phyloP scores from a whole-genome alignment of 2,888 invertebrate species.

The Chouioia cunea region DNA sequence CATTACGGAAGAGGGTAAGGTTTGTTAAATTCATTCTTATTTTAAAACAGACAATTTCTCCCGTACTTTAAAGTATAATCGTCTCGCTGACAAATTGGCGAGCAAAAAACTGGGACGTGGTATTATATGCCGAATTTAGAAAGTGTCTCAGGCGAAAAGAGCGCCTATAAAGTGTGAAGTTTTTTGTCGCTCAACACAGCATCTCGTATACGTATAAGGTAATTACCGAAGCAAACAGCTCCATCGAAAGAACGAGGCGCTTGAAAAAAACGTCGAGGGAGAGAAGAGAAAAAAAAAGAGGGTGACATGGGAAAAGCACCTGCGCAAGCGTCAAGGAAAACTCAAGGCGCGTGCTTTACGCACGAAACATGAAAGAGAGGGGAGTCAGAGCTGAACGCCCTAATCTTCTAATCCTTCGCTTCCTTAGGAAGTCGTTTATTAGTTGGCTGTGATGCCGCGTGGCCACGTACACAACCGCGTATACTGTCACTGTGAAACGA shows the following conservation, averaged over 20 bases:
- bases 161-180: too few species aligned
- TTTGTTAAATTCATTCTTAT: too few species aligned
- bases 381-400: conserved; percentile 50
- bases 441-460: conserved; percentile 58
- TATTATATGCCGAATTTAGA: conserved; percentile 26
- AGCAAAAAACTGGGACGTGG: not conserved
- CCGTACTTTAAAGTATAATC: not conserved
- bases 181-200: conserved; percentile 7
- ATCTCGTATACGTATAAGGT: conserved; percentile 19
- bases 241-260: not conserved
- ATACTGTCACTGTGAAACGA: conserved; percentile 22
- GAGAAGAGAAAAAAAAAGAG: not conserved
- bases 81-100: conserved; percentile 1
- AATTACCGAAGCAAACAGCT: conserved; percentile 31
- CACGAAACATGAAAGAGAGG: not conserved
- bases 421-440: conserved; percentile 69
- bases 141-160: not conserved
- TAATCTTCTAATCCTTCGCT: conserved; percentile 68
- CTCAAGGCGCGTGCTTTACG: conserved; percentile 15
- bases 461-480: conserved; percentile 33
- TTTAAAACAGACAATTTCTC: too few species aligned
- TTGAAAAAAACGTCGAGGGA: conserved; percentile 11
- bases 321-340: conserved; percentile 22
- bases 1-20: too few species aligned
- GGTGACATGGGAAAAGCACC: conserved; percentile 9